These are phyloP conservation scores for Melanostigma gelatinosum DNA, from an alignment of 2,113 vertebrate species.

Conservation along the genomic window DNA sequence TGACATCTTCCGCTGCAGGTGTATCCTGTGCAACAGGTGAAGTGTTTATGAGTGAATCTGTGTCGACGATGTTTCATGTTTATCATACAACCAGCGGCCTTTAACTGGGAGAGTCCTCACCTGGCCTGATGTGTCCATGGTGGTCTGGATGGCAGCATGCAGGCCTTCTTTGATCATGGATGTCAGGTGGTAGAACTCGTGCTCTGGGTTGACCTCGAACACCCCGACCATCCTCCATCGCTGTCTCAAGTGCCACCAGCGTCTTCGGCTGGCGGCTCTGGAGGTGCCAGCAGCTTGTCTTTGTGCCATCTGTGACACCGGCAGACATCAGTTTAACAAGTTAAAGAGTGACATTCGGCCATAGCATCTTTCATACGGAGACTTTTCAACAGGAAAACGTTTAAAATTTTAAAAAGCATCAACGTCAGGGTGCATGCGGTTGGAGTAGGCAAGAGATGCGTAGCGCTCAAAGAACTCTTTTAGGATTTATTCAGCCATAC, in stretches of 20 bases:
- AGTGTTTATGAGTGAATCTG: background rate
- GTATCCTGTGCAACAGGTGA: constrained; percentile 53
- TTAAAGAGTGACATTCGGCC: background rate
- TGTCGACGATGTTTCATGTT: background rate
- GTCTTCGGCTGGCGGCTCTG: constrained; percentile 4
- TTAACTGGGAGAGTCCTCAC: constrained; percentile 66
- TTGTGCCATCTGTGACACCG: constrained; percentile 34
- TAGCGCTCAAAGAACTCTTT: too few species aligned
- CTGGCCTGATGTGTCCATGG: constrained; percentile 55
- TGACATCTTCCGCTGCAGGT: constrained; percentile 68
- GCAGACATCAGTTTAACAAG: background rate
- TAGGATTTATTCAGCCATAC: too few species aligned
- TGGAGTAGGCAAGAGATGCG: too few species aligned
- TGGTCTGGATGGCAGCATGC: constrained; percentile 76
- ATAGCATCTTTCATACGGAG: too few species aligned
- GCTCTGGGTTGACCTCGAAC: constrained; percentile 85
- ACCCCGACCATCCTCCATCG: constrained; percentile 84
- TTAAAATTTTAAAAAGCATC: too few species aligned
- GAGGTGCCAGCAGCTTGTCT: background rate
- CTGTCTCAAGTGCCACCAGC: constrained; percentile 79
- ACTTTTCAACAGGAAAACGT: too few species aligned
- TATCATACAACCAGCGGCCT: background rate
- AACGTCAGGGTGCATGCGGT: too few species aligned
- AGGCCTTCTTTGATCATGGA: constrained; percentile 87
- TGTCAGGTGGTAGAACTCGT: constrained; percentile 82